Evolutionary conservation across 2,888 invertebrate species (phyloP), one percentile per base, ranked within the genome.

Genomic region (Emmelina monodactyla): DNA sequence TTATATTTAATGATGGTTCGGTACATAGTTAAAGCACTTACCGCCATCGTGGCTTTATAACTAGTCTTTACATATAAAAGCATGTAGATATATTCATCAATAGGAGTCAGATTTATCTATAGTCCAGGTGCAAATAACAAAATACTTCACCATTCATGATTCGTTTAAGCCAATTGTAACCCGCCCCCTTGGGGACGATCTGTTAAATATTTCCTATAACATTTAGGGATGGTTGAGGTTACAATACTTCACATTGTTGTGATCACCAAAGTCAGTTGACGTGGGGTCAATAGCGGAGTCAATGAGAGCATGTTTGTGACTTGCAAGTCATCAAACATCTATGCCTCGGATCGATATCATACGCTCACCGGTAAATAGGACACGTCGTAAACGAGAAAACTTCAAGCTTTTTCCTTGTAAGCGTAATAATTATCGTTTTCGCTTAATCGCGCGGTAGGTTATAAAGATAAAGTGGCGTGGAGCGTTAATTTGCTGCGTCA

Each of bases 281-380:
- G n/a, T 49, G 64, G 60, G 76, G 76, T 75, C 75, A 75, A 69
- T 67, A 53, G 65, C 53, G 73, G 63, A 73, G 76, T 78, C 75
- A 73, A 72, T 72, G 71, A 76, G 73, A 73, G 61, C 66, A 71
- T 65, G 62, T 64, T 58, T 59, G 57, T 58, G 58, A 62, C 54
- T 55, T 71, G 78, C 78, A 76, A 78, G 78, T 78, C 78, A 78
- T 71, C 55, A 51, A 60, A 57, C 57, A n/a, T n/a, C n/a, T n/a
- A n/a, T n/a, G n/a, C n/a, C n/a, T n/a, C n/a, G n/a, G n/a, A n/a
- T n/a, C n/a, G 25, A 25, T 25, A 25, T 25, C 25, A 10, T 25
- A 9, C 11, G 9, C 35, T 35, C 28, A 30, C 33, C 41, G 39
- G 46, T 50, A 50, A 41, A 39, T 44, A 46, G 47, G 40, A 46